Percentiles rank a stretch among this genome's conserved stretches.
phyloP scores from a whole-genome alignment of 2,113 vertebrate species.

The Sterna hirundo region DNA sequence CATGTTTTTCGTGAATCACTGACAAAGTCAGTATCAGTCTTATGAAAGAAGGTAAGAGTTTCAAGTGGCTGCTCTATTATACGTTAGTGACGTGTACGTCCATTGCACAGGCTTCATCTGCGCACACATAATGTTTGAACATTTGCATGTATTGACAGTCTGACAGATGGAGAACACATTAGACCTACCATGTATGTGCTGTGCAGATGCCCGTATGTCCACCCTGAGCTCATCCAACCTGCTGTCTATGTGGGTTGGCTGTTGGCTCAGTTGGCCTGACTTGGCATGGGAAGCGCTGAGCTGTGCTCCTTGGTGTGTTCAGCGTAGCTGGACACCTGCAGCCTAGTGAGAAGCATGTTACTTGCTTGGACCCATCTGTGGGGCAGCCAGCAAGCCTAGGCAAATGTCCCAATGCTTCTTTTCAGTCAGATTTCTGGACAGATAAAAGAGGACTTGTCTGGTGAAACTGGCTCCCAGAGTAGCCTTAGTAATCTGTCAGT shows the following conservation, averaged over 20 bases:
- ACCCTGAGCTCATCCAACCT: background rate
- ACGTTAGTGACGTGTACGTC: rapidly evolving
- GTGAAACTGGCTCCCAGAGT: background rate
- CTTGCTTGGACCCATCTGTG: background rate
- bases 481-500: background rate
- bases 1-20: background rate
- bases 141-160: background rate
- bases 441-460: background rate
- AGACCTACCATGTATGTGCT: background rate
- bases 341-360: background rate
- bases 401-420: background rate
- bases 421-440: background rate
- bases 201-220: background rate
- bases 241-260: background rate
- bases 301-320: background rate
- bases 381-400: background rate
- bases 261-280: background rate
- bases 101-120: background rate
- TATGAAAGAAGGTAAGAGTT: background rate
- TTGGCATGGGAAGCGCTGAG: background rate
- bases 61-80: background rate
- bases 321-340: background rate
- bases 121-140: background rate
- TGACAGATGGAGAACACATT: background rate
- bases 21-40: background rate